A percentile compares a stretch with the other conserved stretches of the same genome.
phyloP scores from a whole-genome alignment of 2,113 vertebrate genomes.

The Alosa alosa region DNA sequence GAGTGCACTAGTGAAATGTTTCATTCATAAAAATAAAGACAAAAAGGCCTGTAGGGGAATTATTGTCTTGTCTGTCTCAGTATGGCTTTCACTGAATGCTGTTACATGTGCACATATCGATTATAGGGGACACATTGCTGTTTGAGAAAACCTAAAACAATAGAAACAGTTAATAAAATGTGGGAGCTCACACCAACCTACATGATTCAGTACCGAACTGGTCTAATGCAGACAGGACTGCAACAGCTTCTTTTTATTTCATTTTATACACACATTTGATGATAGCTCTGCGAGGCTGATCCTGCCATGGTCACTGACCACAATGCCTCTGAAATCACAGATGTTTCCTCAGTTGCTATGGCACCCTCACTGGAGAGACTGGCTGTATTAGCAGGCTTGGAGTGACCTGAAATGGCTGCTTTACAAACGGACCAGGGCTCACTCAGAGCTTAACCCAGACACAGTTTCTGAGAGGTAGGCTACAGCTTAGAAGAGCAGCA shows the following conservation, averaged over 20 bases:
- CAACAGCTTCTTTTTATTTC: not conserved
- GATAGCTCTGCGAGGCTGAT: not conserved
- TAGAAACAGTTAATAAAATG: no score
- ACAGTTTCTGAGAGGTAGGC: not conserved
- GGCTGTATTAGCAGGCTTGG: not conserved
- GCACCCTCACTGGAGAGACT: not conserved
- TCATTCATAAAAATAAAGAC: conserved; percentile 32
- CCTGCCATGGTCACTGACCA: not conserved
- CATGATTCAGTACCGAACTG: not conserved
- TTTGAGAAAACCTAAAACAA: no score
- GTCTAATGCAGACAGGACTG: no score
- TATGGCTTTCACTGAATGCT: no score
- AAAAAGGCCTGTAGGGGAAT: not conserved
- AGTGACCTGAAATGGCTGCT: conserved; percentile 23
- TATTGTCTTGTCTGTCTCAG: no score
- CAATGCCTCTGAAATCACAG: conserved; percentile 4
- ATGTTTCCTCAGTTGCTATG: conserved; percentile 13
- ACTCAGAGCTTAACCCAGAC: not conserved
- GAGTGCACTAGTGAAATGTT: conserved; percentile 7
- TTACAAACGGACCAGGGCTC: not conserved
- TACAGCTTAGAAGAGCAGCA: not conserved
- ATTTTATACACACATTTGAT: not conserved
- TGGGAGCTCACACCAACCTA: not conserved
- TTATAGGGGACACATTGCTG: no score
- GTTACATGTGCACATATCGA: no score